These are phyloP conservation scores for Tetranychus urticae DNA, from an alignment of 1,140 invertebrate genomes.

Conservation along the genomic window DNA sequence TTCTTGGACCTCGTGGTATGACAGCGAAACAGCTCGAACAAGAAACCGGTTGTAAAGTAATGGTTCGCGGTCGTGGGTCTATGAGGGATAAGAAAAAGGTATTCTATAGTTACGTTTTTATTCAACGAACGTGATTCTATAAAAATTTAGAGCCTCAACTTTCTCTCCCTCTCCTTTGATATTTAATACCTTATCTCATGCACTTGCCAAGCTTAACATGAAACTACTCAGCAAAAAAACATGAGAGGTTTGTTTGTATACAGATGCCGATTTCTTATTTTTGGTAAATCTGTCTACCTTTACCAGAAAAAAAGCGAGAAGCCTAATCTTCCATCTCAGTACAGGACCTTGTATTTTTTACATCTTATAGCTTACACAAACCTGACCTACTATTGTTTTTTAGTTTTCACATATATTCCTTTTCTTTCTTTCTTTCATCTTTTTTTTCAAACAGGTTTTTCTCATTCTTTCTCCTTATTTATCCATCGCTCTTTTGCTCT, in stretches of 20 bases:
- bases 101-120: conserved; percentile 12
- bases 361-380: too few relatives aligned
- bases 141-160: background rate
- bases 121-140: background rate
- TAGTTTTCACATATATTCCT: too few relatives aligned
- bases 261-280: too few relatives aligned
- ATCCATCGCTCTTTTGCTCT: too few relatives aligned
- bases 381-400: too few relatives aligned
- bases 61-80: conserved; percentile 98
- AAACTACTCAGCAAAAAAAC: too few relatives aligned
- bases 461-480: too few relatives aligned
- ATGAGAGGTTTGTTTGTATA: too few relatives aligned
- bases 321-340: too few relatives aligned
- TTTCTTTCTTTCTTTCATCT: background rate
- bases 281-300: too few relatives aligned
- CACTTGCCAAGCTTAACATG: background rate
- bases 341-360: too few relatives aligned
- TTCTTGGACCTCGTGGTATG: conserved; percentile 95
- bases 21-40: conserved; percentile 98
- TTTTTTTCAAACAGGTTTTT: background rate
- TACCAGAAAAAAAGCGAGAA: too few relatives aligned
- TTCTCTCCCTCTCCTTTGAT: background rate
- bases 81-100: conserved; percentile 99
- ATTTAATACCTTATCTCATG: background rate
- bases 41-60: conserved; percentile 99